Evolutionary conservation across 2,797 vertebrate species (phyloP).

Genomic region (Sphenopsis melanotis): DNA sequence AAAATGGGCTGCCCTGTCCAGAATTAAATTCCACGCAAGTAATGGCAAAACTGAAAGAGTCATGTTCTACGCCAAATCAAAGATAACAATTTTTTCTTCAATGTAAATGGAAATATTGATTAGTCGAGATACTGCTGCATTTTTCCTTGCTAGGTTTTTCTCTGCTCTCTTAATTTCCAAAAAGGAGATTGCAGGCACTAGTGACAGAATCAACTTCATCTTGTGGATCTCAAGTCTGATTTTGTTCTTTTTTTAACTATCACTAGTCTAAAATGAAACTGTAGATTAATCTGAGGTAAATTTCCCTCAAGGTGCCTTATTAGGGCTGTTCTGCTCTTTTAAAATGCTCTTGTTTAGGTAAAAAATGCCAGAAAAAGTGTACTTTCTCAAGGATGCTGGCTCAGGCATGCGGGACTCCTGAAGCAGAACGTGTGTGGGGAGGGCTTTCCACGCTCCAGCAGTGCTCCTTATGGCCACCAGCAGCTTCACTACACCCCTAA

Average conservation of each 20-base stretch:
- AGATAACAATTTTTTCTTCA: not conserved
- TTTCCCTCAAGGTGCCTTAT: not conserved
- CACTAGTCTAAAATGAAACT: not conserved
- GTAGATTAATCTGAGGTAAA: not conserved
- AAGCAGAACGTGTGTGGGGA: not conserved
- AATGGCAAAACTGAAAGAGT: not conserved
- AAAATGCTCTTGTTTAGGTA: not conserved
- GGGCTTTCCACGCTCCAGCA: not conserved
- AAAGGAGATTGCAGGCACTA: not conserved
- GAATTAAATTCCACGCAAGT: not conserved
- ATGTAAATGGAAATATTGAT: not conserved
- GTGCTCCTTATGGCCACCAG: not conserved
- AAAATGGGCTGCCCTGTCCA: not conserved
- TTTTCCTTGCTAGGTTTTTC: not conserved
- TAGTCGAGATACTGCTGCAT: not conserved
- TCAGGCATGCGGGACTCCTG: not conserved
- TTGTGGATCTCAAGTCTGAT: rapidly evolving
- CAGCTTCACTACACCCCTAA: not conserved
- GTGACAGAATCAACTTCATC: not conserved
- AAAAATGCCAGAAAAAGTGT: not conserved
- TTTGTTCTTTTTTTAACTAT: not conserved
- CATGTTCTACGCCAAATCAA: not conserved
- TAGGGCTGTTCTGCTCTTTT: not conserved
- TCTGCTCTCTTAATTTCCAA: not conserved
- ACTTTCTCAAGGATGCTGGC: not conserved